phyloP scores from a whole-genome alignment of 2,888 invertebrate genomes.

The Axea sp. region DNA sequence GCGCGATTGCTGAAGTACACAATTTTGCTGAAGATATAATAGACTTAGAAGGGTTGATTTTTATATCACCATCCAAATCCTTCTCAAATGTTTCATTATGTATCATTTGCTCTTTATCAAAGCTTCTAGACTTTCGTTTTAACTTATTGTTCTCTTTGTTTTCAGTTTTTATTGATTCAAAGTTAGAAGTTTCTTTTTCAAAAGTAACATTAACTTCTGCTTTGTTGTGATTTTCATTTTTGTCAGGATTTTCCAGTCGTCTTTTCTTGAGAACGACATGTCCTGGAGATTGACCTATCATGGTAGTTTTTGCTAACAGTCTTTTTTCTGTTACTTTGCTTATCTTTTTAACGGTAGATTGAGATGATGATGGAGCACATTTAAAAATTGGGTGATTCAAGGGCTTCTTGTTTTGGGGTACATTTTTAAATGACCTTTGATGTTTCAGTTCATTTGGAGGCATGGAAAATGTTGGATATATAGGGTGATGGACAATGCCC shows the following conservation, averaged over 20 bases:
- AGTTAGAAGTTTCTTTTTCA: not conserved
- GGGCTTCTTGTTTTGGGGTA: no score
- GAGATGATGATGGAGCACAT: no score
- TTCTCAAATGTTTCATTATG: conserved; percentile 34
- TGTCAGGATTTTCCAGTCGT: not conserved
- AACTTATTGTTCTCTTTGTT: no score
- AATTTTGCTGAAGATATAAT: not conserved
- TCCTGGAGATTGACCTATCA: not conserved
- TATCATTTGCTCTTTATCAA: not conserved
- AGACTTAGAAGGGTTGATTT: conserved; percentile 8
- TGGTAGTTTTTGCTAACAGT: conserved; percentile 64
- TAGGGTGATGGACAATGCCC: conserved; percentile 70
- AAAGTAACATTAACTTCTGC: not conserved
- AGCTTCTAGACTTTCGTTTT: conserved; percentile 12
- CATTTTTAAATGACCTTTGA: no score
- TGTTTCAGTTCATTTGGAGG: not conserved
- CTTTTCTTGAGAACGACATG: conserved; percentile 9
- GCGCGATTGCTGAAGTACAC: not conserved
- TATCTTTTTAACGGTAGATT: conserved; percentile 62
- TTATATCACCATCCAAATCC: not conserved
- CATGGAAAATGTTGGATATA: conserved; percentile 62
- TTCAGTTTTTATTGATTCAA: conserved; percentile 7
- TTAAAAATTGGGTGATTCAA: no score
- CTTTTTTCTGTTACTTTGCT: conserved; percentile 74
- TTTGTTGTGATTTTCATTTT: not conserved